Conservation (phyloP, 2,113 vertebrate species). For the Ochotona curzoniae region DNA sequence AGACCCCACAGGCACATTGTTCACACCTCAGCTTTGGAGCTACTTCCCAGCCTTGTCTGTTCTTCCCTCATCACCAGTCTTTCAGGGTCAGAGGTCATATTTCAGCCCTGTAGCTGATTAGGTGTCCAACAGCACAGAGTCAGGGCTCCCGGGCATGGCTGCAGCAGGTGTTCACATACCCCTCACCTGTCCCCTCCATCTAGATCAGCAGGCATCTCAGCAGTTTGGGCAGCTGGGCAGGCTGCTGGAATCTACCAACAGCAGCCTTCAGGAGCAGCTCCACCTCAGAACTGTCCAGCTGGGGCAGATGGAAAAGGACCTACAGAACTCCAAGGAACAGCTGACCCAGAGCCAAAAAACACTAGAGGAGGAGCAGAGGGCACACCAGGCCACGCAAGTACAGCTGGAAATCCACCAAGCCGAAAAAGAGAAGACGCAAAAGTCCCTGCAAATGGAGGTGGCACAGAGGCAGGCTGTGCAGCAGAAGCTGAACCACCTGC, state of each 20-base stretch:
- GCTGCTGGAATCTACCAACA: slow-evolving; percentile 60
- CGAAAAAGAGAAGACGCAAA: neutral
- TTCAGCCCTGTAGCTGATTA: neutral
- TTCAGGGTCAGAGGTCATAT: neutral
- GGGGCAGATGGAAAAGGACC: neutral
- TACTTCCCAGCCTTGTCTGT: slow-evolving; percentile 7
- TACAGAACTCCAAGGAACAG: neutral
- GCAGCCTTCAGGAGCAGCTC: slow-evolving; percentile 59
- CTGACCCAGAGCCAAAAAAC: slow-evolving; percentile 44
- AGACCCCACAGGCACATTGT: too few relatives aligned
- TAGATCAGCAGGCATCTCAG: slow-evolving; percentile 76
- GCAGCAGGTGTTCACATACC: neutral
- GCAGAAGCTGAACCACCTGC: neutral
- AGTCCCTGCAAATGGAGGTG: neutral
- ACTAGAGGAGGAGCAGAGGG: neutral
- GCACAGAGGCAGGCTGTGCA: neutral
- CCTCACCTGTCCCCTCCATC: slow-evolving; percentile 1
- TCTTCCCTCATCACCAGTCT: neutral
- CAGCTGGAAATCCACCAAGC: slow-evolving; percentile 39
- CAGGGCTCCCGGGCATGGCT: neutral
- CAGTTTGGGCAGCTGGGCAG: slow-evolving; percentile 57
- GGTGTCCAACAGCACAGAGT: neutral
- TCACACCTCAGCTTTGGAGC: neutral
- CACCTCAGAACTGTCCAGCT: neutral
- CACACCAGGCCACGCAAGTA: neutral